A percentile compares a stretch with the other conserved stretches of the same genome.
These are phyloP conservation scores for Enteromius argenteus DNA, from an alignment of 2,797 vertebrate species.

Conservation along the genomic window DNA sequence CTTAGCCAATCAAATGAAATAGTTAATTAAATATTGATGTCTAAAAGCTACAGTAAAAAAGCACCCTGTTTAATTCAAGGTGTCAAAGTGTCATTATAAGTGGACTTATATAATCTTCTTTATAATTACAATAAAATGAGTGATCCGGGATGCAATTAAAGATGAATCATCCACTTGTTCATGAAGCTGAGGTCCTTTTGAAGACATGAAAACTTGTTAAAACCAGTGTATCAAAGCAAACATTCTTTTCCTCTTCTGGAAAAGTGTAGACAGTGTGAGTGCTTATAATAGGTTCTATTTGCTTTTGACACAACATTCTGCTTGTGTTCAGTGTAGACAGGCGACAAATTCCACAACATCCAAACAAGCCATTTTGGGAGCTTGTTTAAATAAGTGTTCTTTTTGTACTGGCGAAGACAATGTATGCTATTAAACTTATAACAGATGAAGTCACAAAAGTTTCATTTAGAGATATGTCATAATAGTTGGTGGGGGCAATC, in stretches of 20 bases:
- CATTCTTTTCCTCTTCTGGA: background rate
- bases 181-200: background rate
- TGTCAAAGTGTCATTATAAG: background rate
- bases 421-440: background rate
- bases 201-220: background rate
- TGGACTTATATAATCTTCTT: background rate
- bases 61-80: background rate
- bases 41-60: background rate
- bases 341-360: background rate
- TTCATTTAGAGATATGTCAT: background rate
- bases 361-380: background rate
- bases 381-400: background rate
- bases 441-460: background rate
- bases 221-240: background rate
- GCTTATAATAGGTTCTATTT: background rate
- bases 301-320: background rate
- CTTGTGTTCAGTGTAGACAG: background rate
- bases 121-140: background rate
- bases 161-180: background rate
- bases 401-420: background rate
- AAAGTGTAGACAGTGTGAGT: background rate
- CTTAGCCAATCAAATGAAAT: background rate
- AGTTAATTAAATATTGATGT: background rate
- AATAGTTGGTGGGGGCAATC: background rate
- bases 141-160: background rate